phyloP scores from a whole-genome alignment of 2,888 invertebrate genomes.

The Ophioninae sp. region DNA sequence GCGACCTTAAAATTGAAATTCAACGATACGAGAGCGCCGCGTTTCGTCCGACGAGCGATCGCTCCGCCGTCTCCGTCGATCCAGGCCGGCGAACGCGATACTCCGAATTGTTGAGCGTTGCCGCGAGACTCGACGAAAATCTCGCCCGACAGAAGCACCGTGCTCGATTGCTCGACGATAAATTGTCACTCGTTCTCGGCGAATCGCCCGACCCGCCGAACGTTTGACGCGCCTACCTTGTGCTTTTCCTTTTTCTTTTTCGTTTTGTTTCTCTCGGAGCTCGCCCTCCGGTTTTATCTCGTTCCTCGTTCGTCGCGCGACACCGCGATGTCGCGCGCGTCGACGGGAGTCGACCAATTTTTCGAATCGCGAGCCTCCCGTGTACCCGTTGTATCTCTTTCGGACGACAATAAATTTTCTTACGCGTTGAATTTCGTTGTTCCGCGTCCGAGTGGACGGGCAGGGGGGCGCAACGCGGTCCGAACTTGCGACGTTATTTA shows the following conservation, averaged over 20 bases:
- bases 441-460: no score
- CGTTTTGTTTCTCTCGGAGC: neutral
- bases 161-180: constrained; percentile 82
- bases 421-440: no score
- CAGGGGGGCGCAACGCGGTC: no score
- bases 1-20: constrained; percentile 4
- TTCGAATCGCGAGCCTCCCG: no score
- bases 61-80: neutral
- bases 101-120: constrained; percentile 59
- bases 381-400: no score
- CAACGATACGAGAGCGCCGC: neutral
- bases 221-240: neutral
- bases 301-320: no score
- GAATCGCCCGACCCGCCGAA: constrained; percentile 43
- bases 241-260: neutral
- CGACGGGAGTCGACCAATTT: no score
- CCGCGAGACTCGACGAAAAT: constrained; percentile 82
- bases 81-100: constrained; percentile 3
- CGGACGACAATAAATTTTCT: no score
- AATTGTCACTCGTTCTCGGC: constrained; percentile 81
- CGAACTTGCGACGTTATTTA: no score
- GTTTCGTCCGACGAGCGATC: constrained; percentile 7
- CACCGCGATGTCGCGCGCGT: no score
- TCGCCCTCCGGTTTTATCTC: no score
- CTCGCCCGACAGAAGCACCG: constrained; percentile 82